Evolutionary conservation across 2,888 invertebrate genomes (phyloP).

Genomic region (Teleogryllus oceanicus): DNA sequence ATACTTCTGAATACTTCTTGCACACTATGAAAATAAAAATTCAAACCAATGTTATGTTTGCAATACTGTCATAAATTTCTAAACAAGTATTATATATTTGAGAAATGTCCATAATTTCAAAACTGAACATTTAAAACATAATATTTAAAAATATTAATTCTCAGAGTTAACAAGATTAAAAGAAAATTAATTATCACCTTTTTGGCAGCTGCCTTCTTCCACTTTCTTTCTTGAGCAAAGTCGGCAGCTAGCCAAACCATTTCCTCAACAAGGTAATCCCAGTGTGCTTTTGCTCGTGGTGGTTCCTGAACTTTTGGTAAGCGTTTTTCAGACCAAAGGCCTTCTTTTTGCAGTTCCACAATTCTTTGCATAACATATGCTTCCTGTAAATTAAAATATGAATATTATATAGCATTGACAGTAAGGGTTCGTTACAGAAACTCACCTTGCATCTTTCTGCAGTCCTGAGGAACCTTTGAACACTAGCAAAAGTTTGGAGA

Average conservation of each 20-base stretch:
- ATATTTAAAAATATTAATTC: neutral
- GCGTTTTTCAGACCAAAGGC: conserved; percentile 89
- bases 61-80: neutral
- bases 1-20: conserved; percentile 85
- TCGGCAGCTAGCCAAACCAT: conserved; percentile 98
- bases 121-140: neutral
- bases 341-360: conserved; percentile 86
- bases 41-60: neutral
- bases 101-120: conserved; percentile 25
- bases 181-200: conserved; percentile 53
- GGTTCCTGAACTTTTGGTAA: conserved; percentile 91
- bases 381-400: conserved; percentile 56
- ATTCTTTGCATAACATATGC: conserved; percentile 92
- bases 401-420: neutral
- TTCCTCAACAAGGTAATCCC: conserved; percentile 98
- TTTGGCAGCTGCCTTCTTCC: conserved; percentile 94
- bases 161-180: neutral
- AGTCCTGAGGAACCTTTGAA: no score
- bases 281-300: conserved; percentile 86
- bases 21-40: conserved; percentile 58
- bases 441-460: neutral
- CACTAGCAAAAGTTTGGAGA: no score
- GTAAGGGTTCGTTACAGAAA: neutral
- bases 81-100: neutral
- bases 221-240: conserved; percentile 95